Percentiles rank a stretch among this genome's conserved stretches.
Evolutionary conservation across 1,140 invertebrate species (phyloP).

Genomic region (Zaprionus camerounensis): DNA sequence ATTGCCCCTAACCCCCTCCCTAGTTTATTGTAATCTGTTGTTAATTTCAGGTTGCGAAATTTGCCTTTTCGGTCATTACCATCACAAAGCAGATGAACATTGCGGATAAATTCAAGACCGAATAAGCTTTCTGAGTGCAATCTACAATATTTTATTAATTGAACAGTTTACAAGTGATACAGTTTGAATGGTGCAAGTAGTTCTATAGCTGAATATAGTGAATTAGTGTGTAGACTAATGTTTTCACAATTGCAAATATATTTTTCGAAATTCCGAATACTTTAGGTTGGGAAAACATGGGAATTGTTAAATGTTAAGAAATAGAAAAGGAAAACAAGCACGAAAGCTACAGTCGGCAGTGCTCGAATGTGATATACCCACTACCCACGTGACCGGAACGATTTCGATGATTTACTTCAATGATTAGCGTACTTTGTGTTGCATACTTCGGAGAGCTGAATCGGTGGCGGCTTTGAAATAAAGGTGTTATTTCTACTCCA

Average conservation of each 20-base stretch:
- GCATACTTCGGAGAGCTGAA: no score
- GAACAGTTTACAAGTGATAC: slow-evolving; percentile 7
- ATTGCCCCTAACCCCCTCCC: neutral
- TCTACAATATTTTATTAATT: neutral
- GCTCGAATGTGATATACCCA: no score
- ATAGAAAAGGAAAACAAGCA: neutral
- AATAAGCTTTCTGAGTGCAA: slow-evolving; percentile 33
- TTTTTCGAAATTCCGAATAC: neutral
- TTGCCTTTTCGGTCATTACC: slow-evolving; percentile 73
- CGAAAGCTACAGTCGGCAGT: no score
- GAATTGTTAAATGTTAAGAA: neutral
- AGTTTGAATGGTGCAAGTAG: neutral
- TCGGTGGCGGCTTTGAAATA: no score
- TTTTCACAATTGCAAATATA: neutral
- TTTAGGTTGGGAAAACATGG: neutral
- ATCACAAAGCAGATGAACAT: slow-evolving; percentile 69
- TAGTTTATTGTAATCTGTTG: neutral
- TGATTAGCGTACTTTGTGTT: no score
- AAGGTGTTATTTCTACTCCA: no score
- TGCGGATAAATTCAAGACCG: slow-evolving; percentile 68
- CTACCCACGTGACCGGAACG: no score
- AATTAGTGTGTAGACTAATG: neutral
- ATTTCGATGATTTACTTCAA: no score
- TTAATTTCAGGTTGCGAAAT: slow-evolving; percentile 60
- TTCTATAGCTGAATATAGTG: neutral